phyloP scores from a whole-genome alignment of 1,140 invertebrate species.

The Zaprionus taronus region DNA sequence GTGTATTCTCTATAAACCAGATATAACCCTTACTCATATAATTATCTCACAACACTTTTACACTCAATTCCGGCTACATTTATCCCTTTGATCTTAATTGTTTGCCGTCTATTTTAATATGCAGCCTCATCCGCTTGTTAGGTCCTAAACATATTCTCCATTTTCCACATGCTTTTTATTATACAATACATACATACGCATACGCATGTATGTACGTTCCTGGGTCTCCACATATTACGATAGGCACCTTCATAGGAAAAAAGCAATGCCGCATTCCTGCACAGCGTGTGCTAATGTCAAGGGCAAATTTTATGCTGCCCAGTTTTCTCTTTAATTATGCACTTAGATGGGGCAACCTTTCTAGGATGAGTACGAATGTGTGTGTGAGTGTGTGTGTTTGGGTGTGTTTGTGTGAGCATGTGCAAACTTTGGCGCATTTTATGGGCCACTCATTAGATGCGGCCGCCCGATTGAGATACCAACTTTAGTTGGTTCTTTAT shows the following conservation, averaged over 20 bases:
- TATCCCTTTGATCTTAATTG: conserved; percentile 5
- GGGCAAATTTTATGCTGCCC: conserved; percentile 18
- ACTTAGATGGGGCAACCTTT: conserved; percentile 24
- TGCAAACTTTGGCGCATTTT: conserved; percentile 77
- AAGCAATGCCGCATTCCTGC: conserved; percentile 27
- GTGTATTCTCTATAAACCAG: background rate
- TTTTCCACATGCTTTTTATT: conserved; percentile 3
- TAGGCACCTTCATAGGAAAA: background rate
- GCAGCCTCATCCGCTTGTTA: conserved; percentile 4
- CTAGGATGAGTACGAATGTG: background rate
- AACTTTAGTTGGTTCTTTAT: conserved; percentile 65
- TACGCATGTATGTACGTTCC: background rate
- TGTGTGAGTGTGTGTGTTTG: background rate
- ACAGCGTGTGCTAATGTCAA: conserved; percentile 26
- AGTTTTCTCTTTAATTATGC: conserved; percentile 42
- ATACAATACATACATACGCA: background rate
- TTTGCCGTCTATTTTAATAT: conserved; percentile 4
- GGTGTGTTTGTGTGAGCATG: conserved; percentile 23
- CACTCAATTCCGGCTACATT: background rate
- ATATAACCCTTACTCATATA: background rate
- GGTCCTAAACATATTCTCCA: background rate
- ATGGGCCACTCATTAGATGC: conserved; percentile 72
- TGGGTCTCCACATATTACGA: background rate
- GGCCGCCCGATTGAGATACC: conserved; percentile 40
- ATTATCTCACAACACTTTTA: background rate